Base-by-base conservation (phyloP, 1,140 invertebrate species). In the Probaryconus sp. region DNA sequence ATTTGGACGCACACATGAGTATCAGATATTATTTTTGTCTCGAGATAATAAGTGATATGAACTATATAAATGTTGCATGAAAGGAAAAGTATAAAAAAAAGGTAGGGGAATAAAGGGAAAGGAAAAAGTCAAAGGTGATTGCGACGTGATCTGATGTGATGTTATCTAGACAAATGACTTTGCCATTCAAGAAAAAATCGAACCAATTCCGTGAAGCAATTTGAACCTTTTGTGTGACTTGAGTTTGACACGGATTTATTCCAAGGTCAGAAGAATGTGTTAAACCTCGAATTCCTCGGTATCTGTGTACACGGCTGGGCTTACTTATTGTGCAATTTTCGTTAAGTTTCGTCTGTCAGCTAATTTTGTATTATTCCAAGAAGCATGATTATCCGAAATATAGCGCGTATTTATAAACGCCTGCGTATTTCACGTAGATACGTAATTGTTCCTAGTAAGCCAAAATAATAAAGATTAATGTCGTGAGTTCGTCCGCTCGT, bases 321-420 rank as follows among this genome's bases (percentile, higher is more conserved):
- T 38, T 48, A 33, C 51, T 48, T n/a, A 73, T 73, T 73, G 70
- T 73, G 70, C 61, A 73, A 73, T 73, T 73, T 73, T 73, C 69
- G 48, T 42, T 35, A 48, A 64, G 51, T 73, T 67, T 67, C 55
- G 55, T 61, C 70, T 65, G 70, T 67, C 55, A 61, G 70, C 63
- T 67, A 73, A 73, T 73, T 73, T 48, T 55, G 63, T 67, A 63
- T 73, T 61, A 73, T 73, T 73, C 70, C 70, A 11, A 61, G 70
- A 73, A 73, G 55, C 61, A 67, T 73, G 70, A 73, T 73, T 73
- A 73, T 67, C 70, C 61, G 70, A 67, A 73, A 67, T 67, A 67
- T 55, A 65, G 55, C 55, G 63, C 70, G 70, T 73, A 73, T 73
- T 73, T 73, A 67, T 73, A 73, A 60, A 61, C 61, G 40, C 47